Conservation (phyloP, 1,140 invertebrate species). For the Sipha flava region DNA sequence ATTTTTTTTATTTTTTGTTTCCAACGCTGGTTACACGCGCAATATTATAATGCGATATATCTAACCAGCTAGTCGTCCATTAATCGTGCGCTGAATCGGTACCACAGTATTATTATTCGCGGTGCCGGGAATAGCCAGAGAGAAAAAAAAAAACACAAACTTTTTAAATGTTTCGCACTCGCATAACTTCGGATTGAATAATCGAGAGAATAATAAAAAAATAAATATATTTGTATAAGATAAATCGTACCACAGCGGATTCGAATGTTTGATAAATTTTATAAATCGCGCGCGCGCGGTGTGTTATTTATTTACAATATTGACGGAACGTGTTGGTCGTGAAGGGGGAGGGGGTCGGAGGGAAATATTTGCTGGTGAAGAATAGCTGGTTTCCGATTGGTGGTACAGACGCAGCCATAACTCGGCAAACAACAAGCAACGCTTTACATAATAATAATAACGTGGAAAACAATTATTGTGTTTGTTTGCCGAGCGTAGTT, state of each 20-base stretch:
- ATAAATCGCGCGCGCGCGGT: background rate
- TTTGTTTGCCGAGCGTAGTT: no score
- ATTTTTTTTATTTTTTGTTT: no score
- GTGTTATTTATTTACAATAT: background rate
- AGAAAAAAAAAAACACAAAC: background rate
- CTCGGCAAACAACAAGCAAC: background rate
- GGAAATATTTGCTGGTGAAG: background rate
- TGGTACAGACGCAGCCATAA: background rate
- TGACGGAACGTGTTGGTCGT: background rate
- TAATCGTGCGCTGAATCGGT: no score
- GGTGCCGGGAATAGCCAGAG: background rate
- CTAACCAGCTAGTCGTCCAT: no score
- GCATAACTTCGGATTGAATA: background rate
- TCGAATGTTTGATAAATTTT: background rate
- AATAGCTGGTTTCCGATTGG: background rate
- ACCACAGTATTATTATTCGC: no score
- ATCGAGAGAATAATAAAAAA: background rate
- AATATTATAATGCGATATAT: no score
- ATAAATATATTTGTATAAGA: no score
- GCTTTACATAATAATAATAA: background rate
- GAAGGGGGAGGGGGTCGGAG: no score
- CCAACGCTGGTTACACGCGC: no score
- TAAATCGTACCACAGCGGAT: background rate
- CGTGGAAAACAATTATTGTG: background rate
- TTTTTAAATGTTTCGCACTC: background rate